Conservation (phyloP, 1,140 invertebrate genomes). For the Drosophila sproati region DNA sequence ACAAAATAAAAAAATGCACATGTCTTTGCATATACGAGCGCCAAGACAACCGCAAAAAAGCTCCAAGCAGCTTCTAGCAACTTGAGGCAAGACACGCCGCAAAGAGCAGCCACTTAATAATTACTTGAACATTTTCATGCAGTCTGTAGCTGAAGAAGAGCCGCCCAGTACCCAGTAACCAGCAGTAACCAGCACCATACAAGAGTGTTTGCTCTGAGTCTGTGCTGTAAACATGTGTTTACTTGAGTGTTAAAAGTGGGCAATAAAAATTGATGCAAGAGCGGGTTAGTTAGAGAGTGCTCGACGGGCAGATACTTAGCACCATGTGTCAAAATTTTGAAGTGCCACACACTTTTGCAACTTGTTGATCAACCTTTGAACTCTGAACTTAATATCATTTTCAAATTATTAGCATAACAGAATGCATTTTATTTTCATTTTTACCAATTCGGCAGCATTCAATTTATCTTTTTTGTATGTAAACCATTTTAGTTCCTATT, state of each 20-base stretch:
- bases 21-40: constrained; percentile 32
- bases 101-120: constrained; percentile 78
- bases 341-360: background rate
- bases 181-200: constrained; percentile 12
- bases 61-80: constrained; percentile 37
- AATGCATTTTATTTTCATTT: too few species aligned
- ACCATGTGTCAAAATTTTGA: background rate
- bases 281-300: background rate
- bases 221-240: constrained; percentile 71
- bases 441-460: too few species aligned
- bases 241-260: constrained; percentile 67
- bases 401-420: too few species aligned
- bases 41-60: constrained; percentile 36
- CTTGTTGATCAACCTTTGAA: too few species aligned
- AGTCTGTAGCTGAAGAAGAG: constrained; percentile 11
- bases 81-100: constrained; percentile 55
- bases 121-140: constrained; percentile 78
- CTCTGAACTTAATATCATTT: too few species aligned
- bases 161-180: background rate
- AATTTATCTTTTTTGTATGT: too few species aligned
- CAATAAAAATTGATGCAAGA: constrained; percentile 13
- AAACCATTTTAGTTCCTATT: too few species aligned
- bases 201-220: constrained; percentile 23
- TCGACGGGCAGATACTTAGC: background rate
- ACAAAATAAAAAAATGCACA: constrained; percentile 30